Conservation (phyloP, 2,888 invertebrate genomes). For the Onthophagus sagittarius region DNA sequence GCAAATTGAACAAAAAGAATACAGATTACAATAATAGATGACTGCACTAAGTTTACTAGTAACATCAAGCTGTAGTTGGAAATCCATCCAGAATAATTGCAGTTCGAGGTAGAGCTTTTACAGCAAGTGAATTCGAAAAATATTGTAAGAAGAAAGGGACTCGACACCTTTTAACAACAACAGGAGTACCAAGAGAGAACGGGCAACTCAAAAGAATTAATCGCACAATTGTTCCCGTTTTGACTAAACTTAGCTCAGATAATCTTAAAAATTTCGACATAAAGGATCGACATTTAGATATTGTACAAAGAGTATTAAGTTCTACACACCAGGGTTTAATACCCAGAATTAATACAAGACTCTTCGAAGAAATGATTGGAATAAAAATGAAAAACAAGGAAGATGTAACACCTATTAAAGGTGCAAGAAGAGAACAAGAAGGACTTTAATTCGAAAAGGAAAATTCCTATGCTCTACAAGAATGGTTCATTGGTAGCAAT, state of each 20-base stretch:
- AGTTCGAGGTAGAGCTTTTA: conserved; percentile 27
- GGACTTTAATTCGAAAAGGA: conserved; percentile 29
- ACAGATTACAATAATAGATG: conserved; percentile 36
- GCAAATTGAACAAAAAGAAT: too few relatives aligned
- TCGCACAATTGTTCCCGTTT: conserved; percentile 20
- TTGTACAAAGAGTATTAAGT: conserved; percentile 26
- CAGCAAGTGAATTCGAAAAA: conserved; percentile 19
- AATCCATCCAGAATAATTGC: conserved; percentile 23
- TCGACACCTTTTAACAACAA: conserved; percentile 19
- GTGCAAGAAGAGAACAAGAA: conserved; percentile 31
- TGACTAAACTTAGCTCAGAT: conserved; percentile 19
- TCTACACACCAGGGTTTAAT: conserved; percentile 25
- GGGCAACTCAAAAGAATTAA: conserved; percentile 23
- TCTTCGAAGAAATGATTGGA: conserved; percentile 14
- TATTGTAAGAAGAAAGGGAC: conserved; percentile 22
- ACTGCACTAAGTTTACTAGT: conserved; percentile 21
- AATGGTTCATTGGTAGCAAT: conserved; percentile 39
- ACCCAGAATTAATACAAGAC: conserved; percentile 25
- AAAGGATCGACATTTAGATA: conserved; percentile 26
- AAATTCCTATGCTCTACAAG: conserved; percentile 23
- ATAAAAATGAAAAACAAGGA: conserved; percentile 21
- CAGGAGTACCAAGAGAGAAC: conserved; percentile 17
- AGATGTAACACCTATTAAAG: conserved; percentile 25
- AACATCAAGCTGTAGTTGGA: conserved; percentile 24
- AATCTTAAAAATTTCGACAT: conserved; percentile 25